These are phyloP conservation scores for Drosophila birchii DNA, from an alignment of 2,888 invertebrate species.

Conservation along the genomic window DNA sequence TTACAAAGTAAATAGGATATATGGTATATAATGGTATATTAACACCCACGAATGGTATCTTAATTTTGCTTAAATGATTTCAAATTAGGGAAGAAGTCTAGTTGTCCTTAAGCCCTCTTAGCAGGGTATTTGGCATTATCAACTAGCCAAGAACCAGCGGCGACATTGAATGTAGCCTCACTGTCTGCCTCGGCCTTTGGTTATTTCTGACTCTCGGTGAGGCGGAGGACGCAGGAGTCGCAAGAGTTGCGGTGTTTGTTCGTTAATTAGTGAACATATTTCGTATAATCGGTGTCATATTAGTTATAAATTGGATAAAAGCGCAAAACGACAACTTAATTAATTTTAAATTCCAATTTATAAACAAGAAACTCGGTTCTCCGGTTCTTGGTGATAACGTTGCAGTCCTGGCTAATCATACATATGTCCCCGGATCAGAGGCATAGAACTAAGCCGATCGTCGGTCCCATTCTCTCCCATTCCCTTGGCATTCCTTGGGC, in stretches of 20 bases:
- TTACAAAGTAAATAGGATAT: not conserved
- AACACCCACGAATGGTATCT: no score
- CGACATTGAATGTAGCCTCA: conserved; percentile 59
- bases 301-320: conserved; percentile 85
- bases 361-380: conserved; percentile 59
- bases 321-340: conserved; percentile 85
- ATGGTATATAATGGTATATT: not conserved
- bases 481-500: not conserved
- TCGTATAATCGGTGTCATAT: conserved; percentile 85
- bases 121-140: conserved; percentile 13
- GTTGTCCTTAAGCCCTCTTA: not conserved
- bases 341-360: conserved; percentile 84
- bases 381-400: conserved; percentile 60
- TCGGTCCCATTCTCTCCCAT: not conserved
- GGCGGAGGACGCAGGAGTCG: conserved; percentile 14
- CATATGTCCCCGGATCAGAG: conserved; percentile 29
- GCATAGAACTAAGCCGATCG: conserved; percentile 32
- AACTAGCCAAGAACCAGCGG: conserved; percentile 1
- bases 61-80: not conserved
- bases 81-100: not conserved
- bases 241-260: conserved; percentile 79
- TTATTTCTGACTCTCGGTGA: conserved; percentile 36
- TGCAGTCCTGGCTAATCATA: conserved; percentile 49
- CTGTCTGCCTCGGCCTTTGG: conserved; percentile 64
- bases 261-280: conserved; percentile 85